Conservation (phyloP, 2,888 invertebrate species). For the Drosophila fulvimacula region DNA sequence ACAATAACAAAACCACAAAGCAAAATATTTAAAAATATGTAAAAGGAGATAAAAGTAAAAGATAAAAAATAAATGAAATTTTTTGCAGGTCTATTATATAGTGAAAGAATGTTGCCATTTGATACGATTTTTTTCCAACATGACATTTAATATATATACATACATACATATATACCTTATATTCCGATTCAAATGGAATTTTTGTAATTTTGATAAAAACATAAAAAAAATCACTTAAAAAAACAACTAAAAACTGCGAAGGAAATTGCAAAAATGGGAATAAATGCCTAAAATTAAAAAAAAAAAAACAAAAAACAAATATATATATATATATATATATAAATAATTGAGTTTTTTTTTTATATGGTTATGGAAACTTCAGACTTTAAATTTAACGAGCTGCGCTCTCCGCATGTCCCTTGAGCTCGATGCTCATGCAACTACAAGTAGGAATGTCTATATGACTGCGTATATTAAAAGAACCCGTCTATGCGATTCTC, state of each 20-base stretch:
- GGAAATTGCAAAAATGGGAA: constrained; percentile 50
- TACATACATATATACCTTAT: constrained; percentile 72
- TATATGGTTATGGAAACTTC: background rate
- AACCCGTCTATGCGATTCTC: background rate
- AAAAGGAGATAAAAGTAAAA: constrained; percentile 17
- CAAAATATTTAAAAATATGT: constrained; percentile 12
- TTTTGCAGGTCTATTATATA: constrained; percentile 81
- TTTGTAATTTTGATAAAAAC: constrained; percentile 81
- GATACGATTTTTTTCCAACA: constrained; percentile 75
- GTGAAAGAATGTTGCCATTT: constrained; percentile 78
- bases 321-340: constrained; percentile 12
- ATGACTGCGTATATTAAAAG: too few species aligned
- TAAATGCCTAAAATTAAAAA: constrained; percentile 65
- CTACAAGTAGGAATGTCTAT: too few species aligned
- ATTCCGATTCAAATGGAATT: constrained; percentile 79
- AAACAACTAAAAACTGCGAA: constrained; percentile 54
- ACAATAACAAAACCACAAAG: constrained; percentile 6
- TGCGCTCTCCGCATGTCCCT: too few species aligned
- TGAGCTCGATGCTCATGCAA: too few species aligned
- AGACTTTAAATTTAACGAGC: too few species aligned
- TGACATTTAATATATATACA: constrained; percentile 72
- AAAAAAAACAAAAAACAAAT: constrained; percentile 8
- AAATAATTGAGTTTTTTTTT: constrained; percentile 20
- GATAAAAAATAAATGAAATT: constrained; percentile 61
- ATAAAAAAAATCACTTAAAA: constrained; percentile 62